A percentile compares a stretch with the other conserved stretches of the same genome.
Evolutionary conservation across 2,797 vertebrate genomes (phyloP).

Genomic region (Potorous gilbertii): DNA sequence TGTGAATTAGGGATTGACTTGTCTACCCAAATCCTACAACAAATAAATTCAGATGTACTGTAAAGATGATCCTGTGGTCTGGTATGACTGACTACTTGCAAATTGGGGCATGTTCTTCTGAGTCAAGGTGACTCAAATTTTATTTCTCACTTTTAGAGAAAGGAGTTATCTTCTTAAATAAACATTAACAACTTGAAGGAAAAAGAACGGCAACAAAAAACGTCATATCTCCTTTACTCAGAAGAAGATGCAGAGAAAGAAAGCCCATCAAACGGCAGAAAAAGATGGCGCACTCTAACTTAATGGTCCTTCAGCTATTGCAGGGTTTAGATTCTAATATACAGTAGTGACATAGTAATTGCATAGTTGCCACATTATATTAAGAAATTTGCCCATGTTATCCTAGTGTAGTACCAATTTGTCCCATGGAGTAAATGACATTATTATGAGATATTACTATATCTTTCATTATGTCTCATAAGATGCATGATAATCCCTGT

Average conservation of each 20-base stretch:
- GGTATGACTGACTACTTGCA: background rate
- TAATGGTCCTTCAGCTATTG: background rate
- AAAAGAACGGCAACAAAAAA: background rate
- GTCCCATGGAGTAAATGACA: slow-evolving; percentile 6
- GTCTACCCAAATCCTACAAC: background rate
- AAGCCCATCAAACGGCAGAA: background rate
- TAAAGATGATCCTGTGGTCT: background rate
- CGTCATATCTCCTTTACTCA: background rate
- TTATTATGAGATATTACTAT: rapidly evolving
- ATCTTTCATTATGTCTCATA: background rate
- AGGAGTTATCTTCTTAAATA: slow-evolving; percentile 9
- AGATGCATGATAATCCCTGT: background rate
- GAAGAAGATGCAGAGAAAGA: background rate
- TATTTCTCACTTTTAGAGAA: slow-evolving; percentile 9
- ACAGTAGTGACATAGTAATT: background rate
- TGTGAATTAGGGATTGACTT: background rate
- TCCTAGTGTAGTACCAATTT: background rate
- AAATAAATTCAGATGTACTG: background rate
- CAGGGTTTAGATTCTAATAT: background rate
- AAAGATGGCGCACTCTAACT: background rate
- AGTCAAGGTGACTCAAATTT: background rate
- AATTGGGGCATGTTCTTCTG: background rate
- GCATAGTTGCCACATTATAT: background rate
- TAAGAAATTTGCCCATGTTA: background rate
- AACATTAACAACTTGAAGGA: slow-evolving; percentile 18